A percentile compares a stretch with the other conserved stretches of the same genome.
phyloP scores from a whole-genome alignment of 23 tunicate species.

The Halocynthia aurantium region DNA sequence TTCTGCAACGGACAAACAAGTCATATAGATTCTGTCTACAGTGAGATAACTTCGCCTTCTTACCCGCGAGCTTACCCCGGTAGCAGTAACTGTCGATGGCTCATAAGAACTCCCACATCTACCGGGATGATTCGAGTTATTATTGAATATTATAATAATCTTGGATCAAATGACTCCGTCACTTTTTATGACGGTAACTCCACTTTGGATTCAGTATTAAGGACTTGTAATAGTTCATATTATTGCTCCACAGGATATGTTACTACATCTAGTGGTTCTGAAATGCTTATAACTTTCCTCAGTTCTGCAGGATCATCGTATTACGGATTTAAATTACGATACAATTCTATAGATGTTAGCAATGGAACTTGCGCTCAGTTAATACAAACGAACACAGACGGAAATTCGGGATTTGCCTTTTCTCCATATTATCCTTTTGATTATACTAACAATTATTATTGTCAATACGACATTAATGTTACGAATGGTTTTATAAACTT shows the following conservation, averaged over 20 bases:
- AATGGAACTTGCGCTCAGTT: no score
- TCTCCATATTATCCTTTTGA: conserved; percentile 1
- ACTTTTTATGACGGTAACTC: conserved; percentile 7
- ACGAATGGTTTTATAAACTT: background rate
- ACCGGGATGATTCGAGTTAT: no score
- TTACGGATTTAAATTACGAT: no score
- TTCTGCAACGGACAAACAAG: no score
- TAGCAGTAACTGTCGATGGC: conserved; percentile 13
- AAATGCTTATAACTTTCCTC: no score
- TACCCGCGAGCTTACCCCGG: background rate
- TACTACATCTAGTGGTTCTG: no score
- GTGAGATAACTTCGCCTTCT: background rate
- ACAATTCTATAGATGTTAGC: no score
- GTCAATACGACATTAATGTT: background rate
- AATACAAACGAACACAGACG: background rate
- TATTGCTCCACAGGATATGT: background rate
- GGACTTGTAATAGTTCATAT: background rate
- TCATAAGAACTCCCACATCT: background rate
- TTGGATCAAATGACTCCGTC: background rate
- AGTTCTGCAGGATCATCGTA: no score
- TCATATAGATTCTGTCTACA: background rate
- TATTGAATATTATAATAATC: no score
- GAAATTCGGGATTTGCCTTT: background rate
- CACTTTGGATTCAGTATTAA: background rate
- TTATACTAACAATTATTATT: background rate